Percentiles rank a stretch among this genome's conserved stretches.
These are phyloP conservation scores for Anhinga rufa DNA, from an alignment of 2,113 vertebrate species.

Conservation along the genomic window DNA sequence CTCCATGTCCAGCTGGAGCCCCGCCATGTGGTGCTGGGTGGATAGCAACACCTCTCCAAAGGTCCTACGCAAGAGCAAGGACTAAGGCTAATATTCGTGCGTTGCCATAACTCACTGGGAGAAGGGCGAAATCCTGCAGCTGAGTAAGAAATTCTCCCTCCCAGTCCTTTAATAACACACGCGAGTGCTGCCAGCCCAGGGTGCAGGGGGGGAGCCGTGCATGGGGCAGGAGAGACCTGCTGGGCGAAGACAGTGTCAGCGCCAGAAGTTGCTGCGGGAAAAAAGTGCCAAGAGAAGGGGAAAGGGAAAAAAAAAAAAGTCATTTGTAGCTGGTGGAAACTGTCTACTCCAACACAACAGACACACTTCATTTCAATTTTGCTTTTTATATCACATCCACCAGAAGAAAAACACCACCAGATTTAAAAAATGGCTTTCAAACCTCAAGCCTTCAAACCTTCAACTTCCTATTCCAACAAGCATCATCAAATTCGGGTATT, in stretches of 20 bases:
- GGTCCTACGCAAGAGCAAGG: background rate
- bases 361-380: background rate
- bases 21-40: fast-evolving
- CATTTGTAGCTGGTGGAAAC: background rate
- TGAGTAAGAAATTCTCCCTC: background rate
- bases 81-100: background rate
- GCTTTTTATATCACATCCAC: conserved; percentile 27
- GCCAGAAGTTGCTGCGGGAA: background rate
- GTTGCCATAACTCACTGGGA: background rate
- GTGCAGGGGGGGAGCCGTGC: fast-evolving
- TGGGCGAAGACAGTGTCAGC: background rate
- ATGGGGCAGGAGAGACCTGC: background rate
- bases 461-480: background rate
- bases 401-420: background rate
- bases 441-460: background rate
- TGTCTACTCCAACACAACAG: background rate
- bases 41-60: background rate
- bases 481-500: background rate
- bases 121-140: background rate
- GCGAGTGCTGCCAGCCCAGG: background rate
- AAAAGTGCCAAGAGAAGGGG: background rate
- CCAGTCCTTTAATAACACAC: background rate
- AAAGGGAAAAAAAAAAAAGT: background rate
- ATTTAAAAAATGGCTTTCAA: background rate
- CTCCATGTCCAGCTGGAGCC: background rate